These are phyloP conservation scores for Nyctibius bracteatus DNA, from an alignment of 2,113 vertebrate genomes.

Conservation along the genomic window DNA sequence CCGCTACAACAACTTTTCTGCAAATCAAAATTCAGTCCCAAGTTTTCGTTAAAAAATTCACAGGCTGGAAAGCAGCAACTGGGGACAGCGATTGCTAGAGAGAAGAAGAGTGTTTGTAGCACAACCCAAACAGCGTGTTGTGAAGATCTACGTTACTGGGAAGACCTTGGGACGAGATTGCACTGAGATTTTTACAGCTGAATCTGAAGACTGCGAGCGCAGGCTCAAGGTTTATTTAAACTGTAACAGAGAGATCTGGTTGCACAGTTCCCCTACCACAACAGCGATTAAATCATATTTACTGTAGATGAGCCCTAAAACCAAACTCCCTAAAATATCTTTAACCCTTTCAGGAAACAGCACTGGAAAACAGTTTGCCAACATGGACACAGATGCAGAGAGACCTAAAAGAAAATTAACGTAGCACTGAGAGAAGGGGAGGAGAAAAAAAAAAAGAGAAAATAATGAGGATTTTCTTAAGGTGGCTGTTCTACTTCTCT, in stretches of 20 bases:
- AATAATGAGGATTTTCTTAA: background rate
- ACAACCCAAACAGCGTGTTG: fast-evolving
- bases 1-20: background rate
- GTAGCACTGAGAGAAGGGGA: background rate
- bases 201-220: background rate
- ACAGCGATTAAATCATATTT: background rate
- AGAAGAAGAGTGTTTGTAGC: too few species aligned
- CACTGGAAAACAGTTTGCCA: background rate
- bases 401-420: background rate
- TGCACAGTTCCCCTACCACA: background rate
- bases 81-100: background rate
- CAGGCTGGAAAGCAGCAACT: background rate
- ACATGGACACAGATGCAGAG: background rate
- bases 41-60: background rate
- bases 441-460: background rate
- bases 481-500: background rate
- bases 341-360: background rate
- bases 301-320: background rate
- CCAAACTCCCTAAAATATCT: background rate
- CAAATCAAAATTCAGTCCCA: background rate
- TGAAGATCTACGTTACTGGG: background rate
- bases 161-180: background rate
- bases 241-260: background rate
- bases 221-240: background rate
- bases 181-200: background rate